These are phyloP conservation scores for Teinopalpus imperialis DNA, from an alignment of 2,888 invertebrate species.

Conservation along the genomic window DNA sequence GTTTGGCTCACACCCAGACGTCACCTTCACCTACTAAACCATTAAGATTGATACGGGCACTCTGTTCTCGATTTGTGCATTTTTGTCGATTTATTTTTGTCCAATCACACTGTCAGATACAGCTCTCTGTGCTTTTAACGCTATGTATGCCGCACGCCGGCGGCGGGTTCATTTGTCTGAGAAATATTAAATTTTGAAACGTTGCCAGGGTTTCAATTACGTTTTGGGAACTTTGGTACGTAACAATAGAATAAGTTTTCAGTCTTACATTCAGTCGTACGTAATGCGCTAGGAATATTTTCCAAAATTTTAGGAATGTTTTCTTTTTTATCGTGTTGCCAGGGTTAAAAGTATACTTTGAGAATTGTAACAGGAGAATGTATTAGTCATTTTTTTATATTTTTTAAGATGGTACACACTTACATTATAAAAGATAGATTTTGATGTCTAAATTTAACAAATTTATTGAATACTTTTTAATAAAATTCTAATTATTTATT, in stretches of 20 bases:
- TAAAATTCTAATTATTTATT: too few species aligned
- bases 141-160: slow-evolving; percentile 14
- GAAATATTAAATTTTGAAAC: slow-evolving; percentile 24
- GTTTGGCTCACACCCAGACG: background rate
- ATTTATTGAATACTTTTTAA: too few species aligned
- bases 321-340: slow-evolving; percentile 12
- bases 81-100: slow-evolving; percentile 6
- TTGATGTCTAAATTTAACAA: too few species aligned
- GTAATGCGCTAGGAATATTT: slow-evolving; percentile 10
- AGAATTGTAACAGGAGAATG: too few species aligned
- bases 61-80: slow-evolving; percentile 7
- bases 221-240: slow-evolving; percentile 19
- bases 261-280: slow-evolving; percentile 7
- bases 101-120: too few species aligned
- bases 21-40: background rate
- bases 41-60: slow-evolving; percentile 14
- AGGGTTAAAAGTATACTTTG: background rate
- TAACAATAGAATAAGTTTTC: slow-evolving; percentile 18
- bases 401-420: too few species aligned
- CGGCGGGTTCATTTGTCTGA: slow-evolving; percentile 19
- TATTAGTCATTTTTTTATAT: too few species aligned
- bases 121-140: slow-evolving; percentile 17
- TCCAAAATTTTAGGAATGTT: slow-evolving; percentile 14
- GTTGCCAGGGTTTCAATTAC: slow-evolving; percentile 25
- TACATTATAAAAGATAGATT: too few species aligned